Evolutionary conservation across 2,113 vertebrate genomes (phyloP).

Genomic region (Chelonoidis abingdonii): DNA sequence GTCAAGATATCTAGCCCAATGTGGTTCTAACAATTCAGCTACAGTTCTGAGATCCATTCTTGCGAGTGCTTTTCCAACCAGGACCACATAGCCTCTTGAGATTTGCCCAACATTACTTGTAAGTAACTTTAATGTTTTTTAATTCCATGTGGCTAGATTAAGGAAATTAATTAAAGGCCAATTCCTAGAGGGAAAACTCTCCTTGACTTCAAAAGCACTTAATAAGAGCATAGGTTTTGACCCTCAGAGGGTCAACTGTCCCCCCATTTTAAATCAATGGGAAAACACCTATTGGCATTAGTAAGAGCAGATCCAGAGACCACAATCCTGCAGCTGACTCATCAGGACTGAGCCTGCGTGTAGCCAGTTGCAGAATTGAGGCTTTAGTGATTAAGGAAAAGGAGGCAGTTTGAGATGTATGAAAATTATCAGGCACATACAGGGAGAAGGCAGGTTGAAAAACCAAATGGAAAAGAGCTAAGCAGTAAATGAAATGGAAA

Average conservation of each 20-base stretch:
- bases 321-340: not conserved
- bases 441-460: not conserved
- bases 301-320: not conserved
- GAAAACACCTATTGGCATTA: not conserved
- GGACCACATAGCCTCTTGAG: not conserved
- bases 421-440: not conserved
- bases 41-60: not conserved
- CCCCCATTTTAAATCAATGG: not conserved
- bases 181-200: not conserved
- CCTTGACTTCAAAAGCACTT: not conserved
- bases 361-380: not conserved
- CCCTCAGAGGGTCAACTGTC: not conserved
- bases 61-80: not conserved
- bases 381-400: not conserved
- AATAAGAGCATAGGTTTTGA: not conserved
- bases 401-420: not conserved
- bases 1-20: not conserved
- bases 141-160: not conserved
- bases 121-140: not conserved
- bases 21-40: not conserved
- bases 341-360: not conserved
- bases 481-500: constrained; percentile 22
- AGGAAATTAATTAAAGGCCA: constrained; percentile 28
- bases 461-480: not conserved
- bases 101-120: not conserved